A percentile compares a stretch with the other conserved stretches of the same genome.
These are phyloP conservation scores for Delphinapterus leucas DNA, from an alignment of 2,113 vertebrate genomes.

Conservation along the genomic window DNA sequence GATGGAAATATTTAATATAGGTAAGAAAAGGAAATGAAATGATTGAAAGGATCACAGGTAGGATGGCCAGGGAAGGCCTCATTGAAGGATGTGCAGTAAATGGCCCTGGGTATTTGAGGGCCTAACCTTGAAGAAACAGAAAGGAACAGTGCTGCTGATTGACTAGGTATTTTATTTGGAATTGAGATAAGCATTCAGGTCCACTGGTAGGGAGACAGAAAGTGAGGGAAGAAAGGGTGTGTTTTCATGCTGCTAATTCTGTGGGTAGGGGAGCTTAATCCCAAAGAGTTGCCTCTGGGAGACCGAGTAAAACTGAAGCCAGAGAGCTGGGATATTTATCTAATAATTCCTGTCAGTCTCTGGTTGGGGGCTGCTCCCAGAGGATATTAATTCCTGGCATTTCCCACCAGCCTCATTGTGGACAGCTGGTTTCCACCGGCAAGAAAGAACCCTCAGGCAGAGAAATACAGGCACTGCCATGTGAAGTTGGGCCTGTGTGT, in stretches of 20 bases:
- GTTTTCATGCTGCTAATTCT: neutral
- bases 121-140: neutral
- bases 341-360: neutral
- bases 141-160: neutral
- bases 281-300: neutral
- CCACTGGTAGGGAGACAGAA: neutral
- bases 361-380: neutral
- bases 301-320: neutral
- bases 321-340: neutral
- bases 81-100: neutral
- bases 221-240: neutral
- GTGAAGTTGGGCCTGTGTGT: neutral
- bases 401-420: neutral
- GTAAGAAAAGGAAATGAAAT: neutral
- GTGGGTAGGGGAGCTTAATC: neutral
- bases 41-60: neutral
- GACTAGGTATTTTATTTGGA: neutral
- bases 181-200: neutral
- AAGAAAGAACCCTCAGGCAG: neutral
- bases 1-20: neutral
- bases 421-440: neutral
- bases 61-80: neutral
- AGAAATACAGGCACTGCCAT: neutral
- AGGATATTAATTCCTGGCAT: neutral
- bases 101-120: neutral